Percentiles rank a stretch among this genome's conserved stretches.
Evolutionary conservation across 2,113 vertebrate species (phyloP).

Genomic region (Perccottus glenii): DNA sequence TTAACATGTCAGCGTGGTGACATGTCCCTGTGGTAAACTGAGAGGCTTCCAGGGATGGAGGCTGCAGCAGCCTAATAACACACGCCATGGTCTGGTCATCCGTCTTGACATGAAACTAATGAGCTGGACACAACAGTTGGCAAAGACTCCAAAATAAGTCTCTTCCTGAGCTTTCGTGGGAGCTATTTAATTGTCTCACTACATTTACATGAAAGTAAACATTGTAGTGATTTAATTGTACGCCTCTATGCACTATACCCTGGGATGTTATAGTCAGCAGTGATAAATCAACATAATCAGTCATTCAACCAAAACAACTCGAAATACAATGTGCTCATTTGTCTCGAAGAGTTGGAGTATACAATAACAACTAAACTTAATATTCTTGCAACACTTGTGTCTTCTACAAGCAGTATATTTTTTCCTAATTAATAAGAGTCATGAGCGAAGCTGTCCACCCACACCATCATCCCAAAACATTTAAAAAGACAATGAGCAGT

Average conservation of each 20-base stretch:
- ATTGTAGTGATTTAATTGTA: constrained; percentile 69
- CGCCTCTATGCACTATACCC: constrained; percentile 63
- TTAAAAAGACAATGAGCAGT: too few species aligned
- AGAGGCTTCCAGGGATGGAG: constrained; percentile 33
- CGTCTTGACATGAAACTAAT: constrained; percentile 51
- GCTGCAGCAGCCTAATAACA: constrained; percentile 28
- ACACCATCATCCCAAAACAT: background rate
- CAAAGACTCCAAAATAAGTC: constrained; percentile 14
- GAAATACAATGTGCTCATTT: constrained; percentile 39
- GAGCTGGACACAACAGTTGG: constrained; percentile 36
- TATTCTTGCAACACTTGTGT: constrained; percentile 27
- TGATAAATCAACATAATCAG: constrained; percentile 75
- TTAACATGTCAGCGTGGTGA: constrained; percentile 64
- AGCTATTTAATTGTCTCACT: constrained; percentile 37
- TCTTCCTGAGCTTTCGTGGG: constrained; percentile 16
- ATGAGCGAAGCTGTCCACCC: background rate
- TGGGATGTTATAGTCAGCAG: constrained; percentile 68
- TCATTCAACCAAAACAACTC: constrained; percentile 60
- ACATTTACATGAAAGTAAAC: constrained; percentile 52
- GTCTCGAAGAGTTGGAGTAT: constrained; percentile 5
- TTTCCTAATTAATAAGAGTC: background rate
- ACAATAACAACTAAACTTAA: constrained; percentile 31
- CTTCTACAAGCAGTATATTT: constrained; percentile 21
- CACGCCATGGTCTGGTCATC: constrained; percentile 46
- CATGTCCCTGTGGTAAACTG: constrained; percentile 52